Conservation (phyloP, 2,113 vertebrate species). For the Percopsis transmontana region DNA sequence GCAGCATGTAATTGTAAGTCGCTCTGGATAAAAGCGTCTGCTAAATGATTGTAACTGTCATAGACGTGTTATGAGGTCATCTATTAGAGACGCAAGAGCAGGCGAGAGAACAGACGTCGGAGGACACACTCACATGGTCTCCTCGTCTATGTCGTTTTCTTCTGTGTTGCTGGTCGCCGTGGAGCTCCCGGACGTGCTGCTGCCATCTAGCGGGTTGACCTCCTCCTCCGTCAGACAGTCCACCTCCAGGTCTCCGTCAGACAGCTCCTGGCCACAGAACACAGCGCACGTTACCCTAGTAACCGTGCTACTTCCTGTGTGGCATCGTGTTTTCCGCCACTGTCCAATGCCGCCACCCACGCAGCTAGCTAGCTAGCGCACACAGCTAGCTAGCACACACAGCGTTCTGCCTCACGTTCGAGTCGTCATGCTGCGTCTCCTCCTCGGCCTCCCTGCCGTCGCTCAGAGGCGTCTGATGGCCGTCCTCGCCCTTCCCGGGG, state of each 20-base stretch:
- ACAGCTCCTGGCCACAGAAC: conserved; percentile 82
- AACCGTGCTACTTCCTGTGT: no score
- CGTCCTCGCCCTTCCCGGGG: conserved; percentile 75
- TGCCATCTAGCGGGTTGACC: conserved; percentile 92
- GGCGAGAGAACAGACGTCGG: neutral
- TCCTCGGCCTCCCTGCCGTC: conserved; percentile 81
- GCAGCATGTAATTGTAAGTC: no score
- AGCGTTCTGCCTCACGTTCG: conserved; percentile 82
- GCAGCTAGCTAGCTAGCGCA: no score
- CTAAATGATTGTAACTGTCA: no score
- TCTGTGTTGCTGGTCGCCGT: conserved; percentile 98
- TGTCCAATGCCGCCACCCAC: no score
- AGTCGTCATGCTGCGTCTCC: conserved; percentile 90
- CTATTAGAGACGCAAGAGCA: no score
- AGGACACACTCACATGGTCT: conserved; percentile 88
- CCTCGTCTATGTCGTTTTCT: conserved; percentile 98
- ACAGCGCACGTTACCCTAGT: no score
- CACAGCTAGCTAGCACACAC: neutral
- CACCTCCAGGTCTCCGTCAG: conserved; percentile 94
- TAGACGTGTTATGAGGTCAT: no score
- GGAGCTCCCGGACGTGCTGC: conserved; percentile 96
- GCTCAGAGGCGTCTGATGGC: conserved; percentile 55
- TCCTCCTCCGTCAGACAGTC: conserved; percentile 93
- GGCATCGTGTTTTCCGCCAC: no score
- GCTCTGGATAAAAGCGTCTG: no score